Evolutionary conservation across 2,113 vertebrate species (phyloP).

Genomic region (Crotalus horridus): DNA sequence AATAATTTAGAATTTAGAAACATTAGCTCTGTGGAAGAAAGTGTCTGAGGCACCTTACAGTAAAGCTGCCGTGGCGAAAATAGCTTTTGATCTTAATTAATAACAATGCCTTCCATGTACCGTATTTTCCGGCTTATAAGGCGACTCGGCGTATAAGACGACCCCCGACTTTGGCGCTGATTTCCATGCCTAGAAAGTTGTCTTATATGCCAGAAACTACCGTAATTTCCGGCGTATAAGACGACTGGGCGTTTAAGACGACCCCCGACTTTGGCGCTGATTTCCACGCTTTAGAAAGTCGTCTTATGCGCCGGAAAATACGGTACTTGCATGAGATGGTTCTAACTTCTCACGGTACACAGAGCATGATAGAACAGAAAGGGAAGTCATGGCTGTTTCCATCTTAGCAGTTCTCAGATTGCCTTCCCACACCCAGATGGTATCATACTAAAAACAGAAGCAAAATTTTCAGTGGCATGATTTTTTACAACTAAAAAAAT

Average conservation of each 20-base stretch:
- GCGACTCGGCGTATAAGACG: too few species aligned
- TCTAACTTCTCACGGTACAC: neutral
- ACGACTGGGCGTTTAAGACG: too few species aligned
- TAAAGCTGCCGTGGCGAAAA: neutral
- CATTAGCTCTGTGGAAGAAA: neutral
- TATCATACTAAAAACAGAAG: neutral
- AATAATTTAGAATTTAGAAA: neutral
- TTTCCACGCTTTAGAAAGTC: too few species aligned
- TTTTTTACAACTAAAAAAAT: neutral
- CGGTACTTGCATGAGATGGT: neutral
- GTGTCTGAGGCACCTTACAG: neutral
- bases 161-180: too few species aligned
- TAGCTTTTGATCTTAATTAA: neutral
- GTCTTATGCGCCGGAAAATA: too few species aligned
- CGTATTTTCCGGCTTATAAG: too few species aligned
- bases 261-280: too few species aligned
- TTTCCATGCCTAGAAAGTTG: too few species aligned
- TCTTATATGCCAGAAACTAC: neutral
- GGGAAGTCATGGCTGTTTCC: neutral
- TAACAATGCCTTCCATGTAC: neutral
- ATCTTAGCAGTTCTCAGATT: neutral
- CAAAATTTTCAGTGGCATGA: neutral
- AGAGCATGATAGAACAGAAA: neutral
- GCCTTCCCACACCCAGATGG: neutral
- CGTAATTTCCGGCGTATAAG: too few species aligned